Conservation (phyloP, 1,140 invertebrate species). For the Homalodisca vitripennis region DNA sequence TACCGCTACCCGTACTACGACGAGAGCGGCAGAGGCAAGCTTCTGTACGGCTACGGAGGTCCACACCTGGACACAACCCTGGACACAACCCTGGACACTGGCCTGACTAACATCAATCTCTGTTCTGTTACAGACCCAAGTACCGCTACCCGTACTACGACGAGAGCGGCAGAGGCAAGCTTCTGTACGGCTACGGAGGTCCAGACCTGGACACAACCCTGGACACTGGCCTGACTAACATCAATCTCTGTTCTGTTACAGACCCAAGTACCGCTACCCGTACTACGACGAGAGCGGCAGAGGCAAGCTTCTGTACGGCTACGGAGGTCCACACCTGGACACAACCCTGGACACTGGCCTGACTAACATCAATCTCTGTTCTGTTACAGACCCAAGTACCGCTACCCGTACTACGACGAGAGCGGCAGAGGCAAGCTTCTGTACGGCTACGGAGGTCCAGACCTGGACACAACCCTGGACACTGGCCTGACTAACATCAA, state of each 20-base stretch:
- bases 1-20: conserved; percentile 90
- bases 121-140: conserved; percentile 66
- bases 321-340: conserved; percentile 79
- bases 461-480: too few relatives aligned
- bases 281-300: conserved; percentile 86
- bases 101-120: too few relatives aligned
- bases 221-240: too few relatives aligned
- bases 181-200: conserved; percentile 86
- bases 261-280: conserved; percentile 84
- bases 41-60: conserved; percentile 86
- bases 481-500: too few relatives aligned
- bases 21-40: conserved; percentile 76
- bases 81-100: too few relatives aligned
- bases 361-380: conserved; percentile 31
- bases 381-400: conserved; percentile 75
- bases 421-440: conserved; percentile 79
- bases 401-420: conserved; percentile 88
- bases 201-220: too few relatives aligned
- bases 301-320: conserved; percentile 82
- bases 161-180: conserved; percentile 76
- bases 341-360: too few relatives aligned
- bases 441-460: conserved; percentile 83
- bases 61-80: too few relatives aligned
- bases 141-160: conserved; percentile 90
- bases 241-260: conserved; percentile 51